Conservation (phyloP, 1,140 invertebrate species). For the Drosophila grimshawi region DNA sequence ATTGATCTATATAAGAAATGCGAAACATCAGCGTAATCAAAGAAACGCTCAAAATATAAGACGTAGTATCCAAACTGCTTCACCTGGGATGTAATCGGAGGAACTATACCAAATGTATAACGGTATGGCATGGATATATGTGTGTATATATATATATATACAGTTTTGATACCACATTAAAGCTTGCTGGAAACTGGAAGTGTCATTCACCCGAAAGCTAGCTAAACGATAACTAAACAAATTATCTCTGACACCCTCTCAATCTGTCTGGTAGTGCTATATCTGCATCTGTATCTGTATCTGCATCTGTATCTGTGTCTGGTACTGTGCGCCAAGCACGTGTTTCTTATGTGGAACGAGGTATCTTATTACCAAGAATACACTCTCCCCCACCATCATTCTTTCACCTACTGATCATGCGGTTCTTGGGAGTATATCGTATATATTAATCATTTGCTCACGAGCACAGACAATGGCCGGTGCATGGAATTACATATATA, state of each 20-base stretch:
- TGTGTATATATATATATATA: too few relatives aligned
- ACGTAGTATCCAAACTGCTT: not conserved
- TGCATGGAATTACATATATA: constrained; percentile 5
- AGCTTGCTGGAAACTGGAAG: constrained; percentile 7
- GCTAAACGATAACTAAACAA: constrained; percentile 13
- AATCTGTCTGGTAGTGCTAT: not conserved
- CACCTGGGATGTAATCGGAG: constrained; percentile 8
- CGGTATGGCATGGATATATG: too few relatives aligned
- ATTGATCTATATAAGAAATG: constrained; percentile 53
- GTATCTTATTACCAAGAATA: constrained; percentile 11
- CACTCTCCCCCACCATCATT: not conserved
- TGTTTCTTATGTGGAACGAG: constrained; percentile 15
- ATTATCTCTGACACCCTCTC: not conserved
- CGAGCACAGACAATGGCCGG: constrained; percentile 9
- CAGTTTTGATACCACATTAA: not conserved
- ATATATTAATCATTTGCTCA: constrained; percentile 23
- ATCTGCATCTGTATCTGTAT: not conserved
- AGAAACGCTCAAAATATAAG: constrained; percentile 1
- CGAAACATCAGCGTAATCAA: constrained; percentile 46
- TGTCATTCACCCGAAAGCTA: constrained; percentile 37
- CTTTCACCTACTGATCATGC: constrained; percentile 4
- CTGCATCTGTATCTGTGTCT: not conserved
- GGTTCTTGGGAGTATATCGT: not conserved
- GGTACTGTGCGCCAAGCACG: constrained; percentile 12
- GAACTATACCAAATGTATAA: not conserved